Evolutionary conservation across 2,888 invertebrate species (phyloP).

Genomic region (Drosophila aldrichi): DNA sequence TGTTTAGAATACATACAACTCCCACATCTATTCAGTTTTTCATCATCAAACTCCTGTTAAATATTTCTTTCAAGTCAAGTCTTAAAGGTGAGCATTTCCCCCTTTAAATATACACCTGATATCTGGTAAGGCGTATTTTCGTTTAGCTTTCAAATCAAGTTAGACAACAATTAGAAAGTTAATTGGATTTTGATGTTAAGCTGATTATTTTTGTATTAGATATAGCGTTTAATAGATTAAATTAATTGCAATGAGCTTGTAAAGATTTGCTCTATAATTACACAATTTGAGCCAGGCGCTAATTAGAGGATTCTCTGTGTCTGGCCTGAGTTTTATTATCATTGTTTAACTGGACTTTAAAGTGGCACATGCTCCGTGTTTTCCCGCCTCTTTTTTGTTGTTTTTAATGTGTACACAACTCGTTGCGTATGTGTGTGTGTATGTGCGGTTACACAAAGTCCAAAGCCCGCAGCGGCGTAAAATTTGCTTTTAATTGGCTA

Average conservation of each 20-base stretch:
- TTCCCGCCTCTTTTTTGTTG: constrained; percentile 39
- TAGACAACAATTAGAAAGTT: not conserved
- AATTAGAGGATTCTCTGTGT: constrained; percentile 5
- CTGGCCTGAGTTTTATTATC: constrained; percentile 20
- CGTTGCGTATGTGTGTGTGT: constrained; percentile 12
- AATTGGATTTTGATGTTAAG: constrained; percentile 3
- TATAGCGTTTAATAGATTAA: not conserved
- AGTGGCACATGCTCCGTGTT: constrained; percentile 39
- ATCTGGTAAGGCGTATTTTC: not conserved
- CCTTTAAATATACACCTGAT: not conserved
- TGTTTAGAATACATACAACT: not conserved
- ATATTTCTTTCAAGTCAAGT: not conserved
- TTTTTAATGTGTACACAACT: constrained; percentile 56
- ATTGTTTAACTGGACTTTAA: constrained; percentile 43
- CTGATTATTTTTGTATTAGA: not conserved
- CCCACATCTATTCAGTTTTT: not conserved
- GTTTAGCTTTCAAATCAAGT: not conserved
- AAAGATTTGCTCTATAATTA: constrained; percentile 3
- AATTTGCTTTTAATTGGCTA: constrained; percentile 75
- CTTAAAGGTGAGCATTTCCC: not conserved
- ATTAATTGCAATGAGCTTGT: constrained; percentile 5
- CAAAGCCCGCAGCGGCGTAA: constrained; percentile 46
- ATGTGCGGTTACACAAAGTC: constrained; percentile 40
- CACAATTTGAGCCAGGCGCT: constrained; percentile 10
- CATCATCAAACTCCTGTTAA: not conserved